Conservation (phyloP, 2,888 invertebrate genomes). For the Amphiduros pacificus region DNA sequence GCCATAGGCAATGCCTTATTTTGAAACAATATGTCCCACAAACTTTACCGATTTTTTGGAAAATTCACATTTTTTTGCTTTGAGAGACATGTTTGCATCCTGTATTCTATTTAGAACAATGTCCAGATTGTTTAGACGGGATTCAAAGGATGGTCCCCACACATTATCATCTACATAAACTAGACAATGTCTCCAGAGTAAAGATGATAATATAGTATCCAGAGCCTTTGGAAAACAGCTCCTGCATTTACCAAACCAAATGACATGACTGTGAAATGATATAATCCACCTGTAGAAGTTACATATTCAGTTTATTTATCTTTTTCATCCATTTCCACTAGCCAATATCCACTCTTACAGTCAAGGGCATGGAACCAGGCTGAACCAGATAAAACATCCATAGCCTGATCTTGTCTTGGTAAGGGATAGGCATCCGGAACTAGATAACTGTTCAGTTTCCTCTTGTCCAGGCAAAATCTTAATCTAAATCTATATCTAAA, state of each 20-base stretch:
- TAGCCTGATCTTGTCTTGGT: background rate
- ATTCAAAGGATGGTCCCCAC: background rate
- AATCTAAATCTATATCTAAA: too few relatives aligned
- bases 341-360: slow-evolving; percentile 2
- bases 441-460: background rate
- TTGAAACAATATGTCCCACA: background rate
- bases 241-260: background rate
- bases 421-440: background rate
- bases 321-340: background rate
- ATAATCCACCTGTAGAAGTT: background rate
- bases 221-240: background rate
- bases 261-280: background rate
- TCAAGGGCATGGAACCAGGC: background rate
- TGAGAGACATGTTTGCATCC: background rate
- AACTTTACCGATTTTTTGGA: background rate
- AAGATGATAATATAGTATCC: background rate
- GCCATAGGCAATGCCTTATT: background rate
- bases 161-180: background rate
- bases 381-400: background rate
- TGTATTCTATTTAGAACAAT: background rate
- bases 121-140: background rate
- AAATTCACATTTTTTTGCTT: background rate
- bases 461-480: background rate
- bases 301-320: background rate
- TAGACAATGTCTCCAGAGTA: background rate